phyloP scores from a whole-genome alignment of 2,888 invertebrate species.

The Eudemis profundana region DNA sequence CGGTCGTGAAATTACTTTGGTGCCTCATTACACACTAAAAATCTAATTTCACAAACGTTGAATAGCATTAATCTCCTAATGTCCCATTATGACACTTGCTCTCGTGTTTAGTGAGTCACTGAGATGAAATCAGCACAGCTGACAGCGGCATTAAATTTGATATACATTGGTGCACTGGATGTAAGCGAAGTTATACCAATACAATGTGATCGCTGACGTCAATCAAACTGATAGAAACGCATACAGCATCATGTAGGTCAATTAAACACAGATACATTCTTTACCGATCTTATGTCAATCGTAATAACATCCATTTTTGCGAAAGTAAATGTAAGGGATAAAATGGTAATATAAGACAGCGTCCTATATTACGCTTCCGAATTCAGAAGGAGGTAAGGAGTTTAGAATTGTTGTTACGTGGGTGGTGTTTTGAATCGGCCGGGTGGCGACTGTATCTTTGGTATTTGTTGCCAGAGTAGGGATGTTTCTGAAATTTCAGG shows the following conservation, averaged over 20 bases:
- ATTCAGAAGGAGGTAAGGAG: constrained; percentile 45
- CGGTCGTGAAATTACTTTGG: too few species aligned
- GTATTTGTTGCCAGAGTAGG: constrained; percentile 5
- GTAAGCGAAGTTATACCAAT: background rate
- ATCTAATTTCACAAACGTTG: too few species aligned
- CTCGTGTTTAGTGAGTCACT: too few species aligned
- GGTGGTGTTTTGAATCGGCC: constrained; percentile 1
- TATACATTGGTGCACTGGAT: background rate
- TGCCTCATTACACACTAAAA: too few species aligned
- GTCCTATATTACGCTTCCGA: constrained; percentile 55
- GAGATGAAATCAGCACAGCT: too few species aligned
- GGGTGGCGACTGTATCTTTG: background rate
- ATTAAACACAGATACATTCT: constrained; percentile 2
- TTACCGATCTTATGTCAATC: background rate
- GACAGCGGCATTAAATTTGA: too few species aligned
- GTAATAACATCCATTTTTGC: background rate
- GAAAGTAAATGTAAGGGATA: background rate
- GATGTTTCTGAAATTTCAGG: background rate
- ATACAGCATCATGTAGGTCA: constrained; percentile 22
- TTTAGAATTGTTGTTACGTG: background rate
- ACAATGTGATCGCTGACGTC: constrained; percentile 16
- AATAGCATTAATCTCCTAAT: too few species aligned
- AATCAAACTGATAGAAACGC: constrained; percentile 28
- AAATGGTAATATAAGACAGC: constrained; percentile 48
- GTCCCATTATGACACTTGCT: too few species aligned